Percentiles rank a stretch among this genome's conserved stretches.
Evolutionary conservation across 1,140 invertebrate species (phyloP).

Genomic region (Sarcophaga bullata): DNA sequence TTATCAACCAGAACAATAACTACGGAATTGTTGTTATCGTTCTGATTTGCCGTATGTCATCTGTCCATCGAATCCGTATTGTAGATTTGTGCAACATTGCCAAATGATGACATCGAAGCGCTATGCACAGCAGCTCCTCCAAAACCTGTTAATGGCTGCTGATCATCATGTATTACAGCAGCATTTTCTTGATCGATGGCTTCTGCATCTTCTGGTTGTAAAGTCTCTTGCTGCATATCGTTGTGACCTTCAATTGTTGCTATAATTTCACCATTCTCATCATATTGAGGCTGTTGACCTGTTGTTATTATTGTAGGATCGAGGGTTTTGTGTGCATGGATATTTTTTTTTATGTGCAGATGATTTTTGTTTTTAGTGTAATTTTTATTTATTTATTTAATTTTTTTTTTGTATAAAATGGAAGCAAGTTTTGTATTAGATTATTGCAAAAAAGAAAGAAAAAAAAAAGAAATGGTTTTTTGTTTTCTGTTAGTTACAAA

Average conservation of each 20-base stretch:
- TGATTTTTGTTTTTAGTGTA: constrained; percentile 42
- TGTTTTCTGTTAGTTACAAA: constrained; percentile 46
- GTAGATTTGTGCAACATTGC: constrained; percentile 35
- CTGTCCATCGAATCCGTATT: constrained; percentile 51
- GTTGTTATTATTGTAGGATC: neutral
- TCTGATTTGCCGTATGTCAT: constrained; percentile 66
- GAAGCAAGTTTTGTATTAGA: constrained; percentile 36
- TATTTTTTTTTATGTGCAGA: constrained; percentile 35
- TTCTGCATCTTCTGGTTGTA: constrained; percentile 58
- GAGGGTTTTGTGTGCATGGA: neutral
- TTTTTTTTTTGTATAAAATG: constrained; percentile 33
- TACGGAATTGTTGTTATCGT: constrained; percentile 64
- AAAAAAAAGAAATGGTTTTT: constrained; percentile 41
- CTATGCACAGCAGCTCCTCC: constrained; percentile 42
- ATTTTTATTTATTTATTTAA: no score
- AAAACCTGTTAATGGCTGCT: constrained; percentile 60
- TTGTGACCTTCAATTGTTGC: constrained; percentile 59
- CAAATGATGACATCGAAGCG: constrained; percentile 46
- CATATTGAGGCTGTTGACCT: constrained; percentile 52
- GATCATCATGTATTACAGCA: constrained; percentile 57
- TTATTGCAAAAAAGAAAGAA: constrained; percentile 31
- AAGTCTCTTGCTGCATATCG: constrained; percentile 45
- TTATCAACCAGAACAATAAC: constrained; percentile 66
- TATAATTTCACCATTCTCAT: constrained; percentile 57
- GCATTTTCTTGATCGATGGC: constrained; percentile 62